These are phyloP conservation scores for Cebidichthys violaceus DNA, from an alignment of 2,113 vertebrate species.

Conservation along the genomic window DNA sequence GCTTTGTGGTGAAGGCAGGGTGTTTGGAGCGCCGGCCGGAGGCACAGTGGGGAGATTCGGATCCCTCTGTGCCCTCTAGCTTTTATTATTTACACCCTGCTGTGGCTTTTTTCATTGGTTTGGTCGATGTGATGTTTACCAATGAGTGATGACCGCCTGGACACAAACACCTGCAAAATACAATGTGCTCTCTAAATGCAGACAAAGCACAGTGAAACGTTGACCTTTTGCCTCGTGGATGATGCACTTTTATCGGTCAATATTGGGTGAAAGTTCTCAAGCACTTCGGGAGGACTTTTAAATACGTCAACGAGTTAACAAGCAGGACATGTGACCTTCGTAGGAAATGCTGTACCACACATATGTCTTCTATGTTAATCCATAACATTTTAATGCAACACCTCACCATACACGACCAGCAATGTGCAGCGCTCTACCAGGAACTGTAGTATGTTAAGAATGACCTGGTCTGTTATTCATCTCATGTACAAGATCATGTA, in stretches of 20 bases:
- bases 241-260: background rate
- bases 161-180: conserved; percentile 4
- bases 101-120: conserved; percentile 27
- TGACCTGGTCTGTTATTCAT: background rate
- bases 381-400: background rate
- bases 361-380: background rate
- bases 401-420: too few species aligned
- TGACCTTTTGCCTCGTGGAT: background rate
- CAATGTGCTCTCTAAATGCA: background rate
- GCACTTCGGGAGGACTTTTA: background rate
- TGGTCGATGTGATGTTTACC: conserved; percentile 23
- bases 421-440: background rate
- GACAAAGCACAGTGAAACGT: background rate
- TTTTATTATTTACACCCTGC: conserved; percentile 48
- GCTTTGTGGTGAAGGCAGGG: conserved; percentile 29
- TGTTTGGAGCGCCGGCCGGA: background rate
- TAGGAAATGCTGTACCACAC: background rate
- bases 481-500: too few species aligned
- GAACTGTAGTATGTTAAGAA: background rate
- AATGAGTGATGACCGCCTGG: conserved; percentile 18
- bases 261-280: background rate
- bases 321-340: background rate
- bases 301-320: background rate
- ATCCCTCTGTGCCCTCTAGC: conserved; percentile 13
- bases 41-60: conserved; percentile 16